Conservation (phyloP, 1,140 invertebrate species). For the Paracyclopina nana region DNA sequence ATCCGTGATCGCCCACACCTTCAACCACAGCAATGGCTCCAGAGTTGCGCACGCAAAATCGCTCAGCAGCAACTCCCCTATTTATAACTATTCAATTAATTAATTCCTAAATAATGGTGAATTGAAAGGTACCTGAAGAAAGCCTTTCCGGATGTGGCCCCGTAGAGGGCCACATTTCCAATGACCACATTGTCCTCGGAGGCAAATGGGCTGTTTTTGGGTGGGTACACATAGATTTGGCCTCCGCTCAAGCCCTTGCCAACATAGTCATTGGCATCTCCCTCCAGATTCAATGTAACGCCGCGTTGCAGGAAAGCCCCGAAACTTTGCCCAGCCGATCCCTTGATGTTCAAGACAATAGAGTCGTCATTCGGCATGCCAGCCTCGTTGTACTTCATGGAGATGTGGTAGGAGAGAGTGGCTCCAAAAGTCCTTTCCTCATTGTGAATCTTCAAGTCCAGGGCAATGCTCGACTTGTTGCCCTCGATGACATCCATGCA, state of each 20-base stretch:
- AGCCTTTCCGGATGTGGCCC: slow-evolving; percentile 78
- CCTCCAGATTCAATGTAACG: slow-evolving; percentile 71
- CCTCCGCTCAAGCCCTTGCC: slow-evolving; percentile 90
- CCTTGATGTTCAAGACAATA: slow-evolving; percentile 66
- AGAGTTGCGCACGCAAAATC: slow-evolving; percentile 94
- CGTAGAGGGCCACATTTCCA: slow-evolving; percentile 94
- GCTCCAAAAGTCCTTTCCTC: slow-evolving; percentile 77
- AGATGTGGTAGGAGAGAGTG: slow-evolving; percentile 83
- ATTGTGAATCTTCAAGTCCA: slow-evolving; percentile 68
- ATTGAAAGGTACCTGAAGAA: no score
- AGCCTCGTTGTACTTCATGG: slow-evolving; percentile 67
- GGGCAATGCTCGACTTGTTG: slow-evolving; percentile 38
- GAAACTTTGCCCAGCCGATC: slow-evolving; percentile 97
- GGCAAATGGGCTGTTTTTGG: slow-evolving; percentile 50
- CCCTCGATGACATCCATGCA: slow-evolving; percentile 53
- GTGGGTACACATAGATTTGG: slow-evolving; percentile 80
- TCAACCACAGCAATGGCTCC: slow-evolving; percentile 75
- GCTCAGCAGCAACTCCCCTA: slow-evolving; percentile 85
- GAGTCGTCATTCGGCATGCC: slow-evolving; percentile 60
- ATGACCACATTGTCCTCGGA: slow-evolving; percentile 91
- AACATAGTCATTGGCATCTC: slow-evolving; percentile 97
- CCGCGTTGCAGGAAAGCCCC: slow-evolving; percentile 90
- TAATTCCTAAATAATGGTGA: no score
- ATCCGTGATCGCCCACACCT: slow-evolving; percentile 94
- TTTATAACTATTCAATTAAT: no score